Base-by-base conservation (phyloP, 2,113 vertebrate genomes). In the Saccopteryx leptura region DNA sequence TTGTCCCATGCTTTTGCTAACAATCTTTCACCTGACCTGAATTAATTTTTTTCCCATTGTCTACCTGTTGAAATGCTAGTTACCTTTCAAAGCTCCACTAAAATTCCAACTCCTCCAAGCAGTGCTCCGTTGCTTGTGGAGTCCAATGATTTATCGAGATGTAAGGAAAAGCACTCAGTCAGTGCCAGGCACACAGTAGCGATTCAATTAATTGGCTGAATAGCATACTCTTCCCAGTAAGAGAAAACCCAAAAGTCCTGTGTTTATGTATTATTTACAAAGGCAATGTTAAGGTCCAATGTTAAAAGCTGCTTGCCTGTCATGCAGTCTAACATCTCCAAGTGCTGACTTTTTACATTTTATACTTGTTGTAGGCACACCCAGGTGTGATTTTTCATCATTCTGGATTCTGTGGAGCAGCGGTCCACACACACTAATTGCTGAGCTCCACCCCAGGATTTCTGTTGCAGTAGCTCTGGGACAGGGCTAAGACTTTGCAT, bases 211-310 rank as follows among this genome's bases (percentile, higher is more conserved):
- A 33, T 12, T 80, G 68, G 28, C 23, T 56, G 61, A 87, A 80
- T 31, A 60, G 14, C 48, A 84, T 52, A 10, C 11, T 60, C 12
- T 83, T 78, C 63, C 48, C 60, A 31, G 66, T 28, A 80, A 54
- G n/a, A 92, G n/a, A 75, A 94, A 74, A 88, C 50, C 48, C 65
- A 52, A 78, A 88, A 91, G 26, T 52, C 74, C 13, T 82, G 31
- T 17, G 9, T 84, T 83, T 21, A 11, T n/a, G 9, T 48, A 28
- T 60, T 92, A 74, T 60, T 79, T 84, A 94, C 24, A 61, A 31
- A n/a, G 5, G 10, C 78, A 83, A 65, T 26, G 50, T 69, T 68
- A 63, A 58, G 11, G 39, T 74, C 72, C 50, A 75, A 61, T 60
- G 74, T 58, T 9, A 80, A 89, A 90, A 89, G 24, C 79, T 80